A percentile compares a stretch with the other conserved stretches of the same genome.
Evolutionary conservation across 2,797 vertebrate genomes (phyloP).

Genomic region (Mallotus villosus): DNA sequence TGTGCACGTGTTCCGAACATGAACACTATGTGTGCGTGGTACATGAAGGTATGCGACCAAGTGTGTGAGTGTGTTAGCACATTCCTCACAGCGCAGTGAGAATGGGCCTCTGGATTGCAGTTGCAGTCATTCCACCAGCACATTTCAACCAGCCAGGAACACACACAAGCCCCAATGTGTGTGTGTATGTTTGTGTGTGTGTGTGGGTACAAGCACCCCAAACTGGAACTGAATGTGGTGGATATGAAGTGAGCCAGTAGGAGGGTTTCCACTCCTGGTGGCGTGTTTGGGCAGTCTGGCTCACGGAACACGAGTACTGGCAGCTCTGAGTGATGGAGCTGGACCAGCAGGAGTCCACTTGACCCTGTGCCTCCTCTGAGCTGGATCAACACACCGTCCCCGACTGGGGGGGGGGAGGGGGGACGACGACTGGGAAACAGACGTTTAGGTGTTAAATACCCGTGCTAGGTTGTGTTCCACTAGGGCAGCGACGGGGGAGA

Average conservation of each 20-base stretch:
- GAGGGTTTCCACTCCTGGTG: conserved; percentile 13
- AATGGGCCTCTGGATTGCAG: conserved; percentile 44
- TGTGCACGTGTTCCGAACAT: conserved; percentile 4
- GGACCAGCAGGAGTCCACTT: conserved; percentile 68
- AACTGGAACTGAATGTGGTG: no score
- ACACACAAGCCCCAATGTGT: conserved; percentile 26
- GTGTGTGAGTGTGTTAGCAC: conserved; percentile 38
- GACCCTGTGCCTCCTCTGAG: conserved; percentile 59
- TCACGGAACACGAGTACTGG: conserved; percentile 41
- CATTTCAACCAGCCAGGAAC: not conserved
- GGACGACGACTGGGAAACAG: conserved; percentile 26
- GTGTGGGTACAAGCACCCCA: conserved; percentile 1
- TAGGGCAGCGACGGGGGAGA: conserved; percentile 19
- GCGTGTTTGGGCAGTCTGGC: conserved; percentile 12
- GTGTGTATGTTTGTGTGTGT: conserved; percentile 11
- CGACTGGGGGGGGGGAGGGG: conserved; percentile 55
- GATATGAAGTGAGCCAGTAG: not conserved
- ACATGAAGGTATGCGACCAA: not conserved
- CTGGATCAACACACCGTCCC: conserved; percentile 65
- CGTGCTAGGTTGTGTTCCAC: conserved; percentile 49
- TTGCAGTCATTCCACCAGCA: conserved; percentile 19
- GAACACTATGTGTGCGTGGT: not conserved
- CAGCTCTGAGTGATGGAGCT: conserved; percentile 68
- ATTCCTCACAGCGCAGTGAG: conserved; percentile 55
- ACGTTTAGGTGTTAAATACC: conserved; percentile 57